Evolutionary conservation across 1,140 invertebrate genomes (phyloP).

Genomic region (Probaryconus sp.): DNA sequence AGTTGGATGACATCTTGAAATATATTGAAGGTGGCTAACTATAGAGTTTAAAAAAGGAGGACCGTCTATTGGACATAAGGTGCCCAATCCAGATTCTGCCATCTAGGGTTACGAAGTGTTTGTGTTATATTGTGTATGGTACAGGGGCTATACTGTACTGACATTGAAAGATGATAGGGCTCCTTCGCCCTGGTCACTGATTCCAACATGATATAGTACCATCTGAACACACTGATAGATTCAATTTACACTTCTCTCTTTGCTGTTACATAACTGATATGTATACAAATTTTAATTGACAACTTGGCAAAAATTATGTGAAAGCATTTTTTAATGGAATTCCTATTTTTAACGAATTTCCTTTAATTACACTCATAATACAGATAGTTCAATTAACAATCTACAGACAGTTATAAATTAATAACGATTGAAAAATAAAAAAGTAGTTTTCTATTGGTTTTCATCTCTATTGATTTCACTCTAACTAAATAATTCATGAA

Average conservation of each 20-base stretch:
- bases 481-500: too few relatives aligned
- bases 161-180: constrained; percentile 73
- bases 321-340: too few relatives aligned
- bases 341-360: constrained; percentile 32
- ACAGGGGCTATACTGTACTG: constrained; percentile 65
- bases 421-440: too few relatives aligned
- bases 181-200: constrained; percentile 68
- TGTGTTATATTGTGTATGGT: constrained; percentile 56
- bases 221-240: constrained; percentile 76
- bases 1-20: too few relatives aligned
- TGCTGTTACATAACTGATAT: constrained; percentile 18
- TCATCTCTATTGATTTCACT: too few relatives aligned
- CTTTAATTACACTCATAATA: too few relatives aligned
- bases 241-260: constrained; percentile 70
- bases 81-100: constrained; percentile 42
- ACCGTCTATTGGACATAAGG: constrained; percentile 66
- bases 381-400: too few relatives aligned
- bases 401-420: too few relatives aligned
- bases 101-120: constrained; percentile 49
- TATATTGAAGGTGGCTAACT: constrained; percentile 62
- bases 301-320: not conserved
- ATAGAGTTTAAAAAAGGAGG: constrained; percentile 64
- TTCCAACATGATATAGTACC: constrained; percentile 77
- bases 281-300: constrained; percentile 19
- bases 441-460: too few relatives aligned